These are phyloP conservation scores for Etheostoma perlongum DNA, from an alignment of 2,797 vertebrate species.

Conservation along the genomic window DNA sequence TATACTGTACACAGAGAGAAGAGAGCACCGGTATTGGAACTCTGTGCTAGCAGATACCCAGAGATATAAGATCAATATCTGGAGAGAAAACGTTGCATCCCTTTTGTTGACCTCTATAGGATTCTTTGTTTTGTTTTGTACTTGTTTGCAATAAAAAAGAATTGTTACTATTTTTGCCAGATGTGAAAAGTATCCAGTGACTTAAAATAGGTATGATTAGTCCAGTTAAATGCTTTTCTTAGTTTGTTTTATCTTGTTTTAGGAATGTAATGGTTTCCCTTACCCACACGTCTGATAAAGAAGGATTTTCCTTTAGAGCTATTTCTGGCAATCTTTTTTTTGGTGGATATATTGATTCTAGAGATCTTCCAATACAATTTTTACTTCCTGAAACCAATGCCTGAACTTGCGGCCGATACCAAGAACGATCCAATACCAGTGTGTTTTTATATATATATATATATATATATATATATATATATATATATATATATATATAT, in stretches of 20 bases:
- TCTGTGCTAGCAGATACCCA: not conserved
- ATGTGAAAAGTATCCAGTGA: conserved; percentile 2
- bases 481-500: too few relatives aligned
- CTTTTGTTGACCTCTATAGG: not conserved
- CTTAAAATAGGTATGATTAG: not conserved
- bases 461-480: too few relatives aligned
- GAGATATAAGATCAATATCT: not conserved
- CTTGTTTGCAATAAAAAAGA: not conserved
- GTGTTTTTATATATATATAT: too few relatives aligned
- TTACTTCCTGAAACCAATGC: too few relatives aligned
- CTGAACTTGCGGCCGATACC: too few relatives aligned
- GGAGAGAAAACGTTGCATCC: not conserved
- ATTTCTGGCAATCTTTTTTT: not conserved
- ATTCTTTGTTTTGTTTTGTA: not conserved
- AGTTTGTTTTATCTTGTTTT: conserved; percentile 19
- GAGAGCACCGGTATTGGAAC: not conserved
- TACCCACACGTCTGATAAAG: not conserved
- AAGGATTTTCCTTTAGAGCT: conserved; percentile 12
- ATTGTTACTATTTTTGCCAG: not conserved
- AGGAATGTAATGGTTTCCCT: not conserved
- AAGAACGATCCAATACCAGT: too few relatives aligned
- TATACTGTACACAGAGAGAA: too few relatives aligned
- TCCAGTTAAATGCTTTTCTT: not conserved
- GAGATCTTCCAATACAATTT: too few relatives aligned
- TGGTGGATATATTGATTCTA: not conserved